These are phyloP conservation scores for Diphyllodes magnificus DNA, from an alignment of 2,113 vertebrate genomes.

Conservation along the genomic window DNA sequence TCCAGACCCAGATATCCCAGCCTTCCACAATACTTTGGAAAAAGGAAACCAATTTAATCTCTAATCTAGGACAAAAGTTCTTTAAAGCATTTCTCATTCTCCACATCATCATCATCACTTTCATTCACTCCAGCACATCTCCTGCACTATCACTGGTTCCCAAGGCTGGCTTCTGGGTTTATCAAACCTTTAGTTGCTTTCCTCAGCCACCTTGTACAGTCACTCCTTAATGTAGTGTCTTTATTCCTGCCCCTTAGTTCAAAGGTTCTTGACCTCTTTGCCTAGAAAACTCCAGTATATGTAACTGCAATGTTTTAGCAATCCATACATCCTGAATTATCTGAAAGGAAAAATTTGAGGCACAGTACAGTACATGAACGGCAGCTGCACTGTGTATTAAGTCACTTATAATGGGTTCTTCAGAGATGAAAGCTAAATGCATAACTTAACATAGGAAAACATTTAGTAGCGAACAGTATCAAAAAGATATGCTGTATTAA, in stretches of 20 bases:
- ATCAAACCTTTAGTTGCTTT: neutral
- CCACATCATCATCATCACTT: neutral
- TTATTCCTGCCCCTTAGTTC: neutral
- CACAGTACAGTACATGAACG: neutral
- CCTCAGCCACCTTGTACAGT: neutral
- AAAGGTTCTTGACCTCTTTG: neutral
- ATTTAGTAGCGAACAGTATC: neutral
- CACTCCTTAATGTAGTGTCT: neutral
- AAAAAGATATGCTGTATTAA: neutral
- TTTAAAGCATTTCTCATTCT: neutral
- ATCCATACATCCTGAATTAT: neutral
- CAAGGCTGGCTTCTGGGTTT: neutral
- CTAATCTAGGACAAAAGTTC: neutral
- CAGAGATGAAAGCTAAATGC: neutral
- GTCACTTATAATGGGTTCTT: neutral
- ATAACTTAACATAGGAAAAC: neutral
- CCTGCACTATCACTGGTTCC: neutral
- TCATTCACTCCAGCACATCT: neutral
- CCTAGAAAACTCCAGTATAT: neutral
- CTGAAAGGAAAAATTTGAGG: neutral
- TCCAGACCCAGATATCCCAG: neutral
- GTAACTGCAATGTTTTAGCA: neutral
- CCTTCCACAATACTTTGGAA: neutral
- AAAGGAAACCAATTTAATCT: neutral
- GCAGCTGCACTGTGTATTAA: neutral